Base-by-base conservation (phyloP, 2,113 vertebrate genomes). In the Ictalurus furcatus region DNA sequence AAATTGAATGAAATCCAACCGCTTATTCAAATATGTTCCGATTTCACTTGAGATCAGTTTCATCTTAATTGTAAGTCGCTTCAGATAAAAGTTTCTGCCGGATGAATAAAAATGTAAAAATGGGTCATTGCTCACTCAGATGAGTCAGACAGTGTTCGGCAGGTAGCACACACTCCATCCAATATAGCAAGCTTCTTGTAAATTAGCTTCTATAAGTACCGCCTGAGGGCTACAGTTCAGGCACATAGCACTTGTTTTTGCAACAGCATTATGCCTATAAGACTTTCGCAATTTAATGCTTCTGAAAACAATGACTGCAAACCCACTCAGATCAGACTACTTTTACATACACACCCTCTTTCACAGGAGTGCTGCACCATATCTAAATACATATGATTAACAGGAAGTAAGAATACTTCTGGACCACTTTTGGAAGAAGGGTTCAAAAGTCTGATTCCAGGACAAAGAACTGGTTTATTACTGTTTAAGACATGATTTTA, bases 301-400 rank as follows among this genome's bases (percentile, higher is more conserved):
- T 69, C 63, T 69, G 81, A 63, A 84, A 84, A 61, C 58, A 84
- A 8, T 63, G 21, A 84, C 81, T 84, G 56, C 58, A 63, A 63
- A 63, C 58, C 58, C 81, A 44, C 58, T 84, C 56, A 83, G 54
- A 37, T 61, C 56, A 80, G 78, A 80, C 6, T 2, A 54, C 44
- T 78, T 78, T 78, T 78, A 78, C 14, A 80, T 56, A 80, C 28
- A 17, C 14, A 17, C 17, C 14, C 48, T 54, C 17, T 82, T 83
- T 83, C 17, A 40, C 58, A 25, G 48, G 2, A 54, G 13, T 8
- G 5, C 44, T 80, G 76, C 14, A 17, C 14, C 28, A 56, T 80
- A 56, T 80, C 28, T 3, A n/a, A 25, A 56, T n/a, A 30, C 13
- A 37, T 73, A 21, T 74, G 34, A 21, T 74, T 74, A 21, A 40